Evolutionary conservation across 2,113 vertebrate species (phyloP), one percentile per base, ranked within the genome.

Genomic region (Pipa parva): DNA sequence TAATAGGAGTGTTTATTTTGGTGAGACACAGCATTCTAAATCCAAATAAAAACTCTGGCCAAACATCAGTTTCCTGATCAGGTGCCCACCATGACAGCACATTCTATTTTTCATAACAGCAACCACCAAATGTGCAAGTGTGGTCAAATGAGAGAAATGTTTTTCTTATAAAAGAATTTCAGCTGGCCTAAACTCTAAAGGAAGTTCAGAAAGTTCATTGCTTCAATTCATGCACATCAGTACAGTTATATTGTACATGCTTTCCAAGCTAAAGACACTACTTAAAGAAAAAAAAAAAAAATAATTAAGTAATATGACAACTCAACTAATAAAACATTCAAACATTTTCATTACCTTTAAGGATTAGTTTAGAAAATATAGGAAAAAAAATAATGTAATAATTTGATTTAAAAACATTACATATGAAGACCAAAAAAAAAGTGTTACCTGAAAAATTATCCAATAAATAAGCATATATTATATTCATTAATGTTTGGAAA

Each of bases 11-110:
- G 73, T 82, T 85, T 79, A 78, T 63, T 71, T 42, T 78, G 71
- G 21, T 62, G 64, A 20, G 78, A 39, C 59, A 81, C 83, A 83
- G 77, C 78, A 83, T 75, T 81, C 80, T 67, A 83, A 83, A 80
- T 77, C 58, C 27, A 80, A 83, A 82, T 68, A 77, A 81, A 84
- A 82, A 25, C 74, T 59, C 42, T 74, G 63, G 81, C 62, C 72
- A 83, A 42, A 73, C 75, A 84, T 63, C 76, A 76, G 55, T 49
- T 83, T 74, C 63, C 64, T 56, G 61, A 82, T 74, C 75, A 84
- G 59, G 71, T 84, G 74, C 74, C 77, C 72, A 76, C 59, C 73
- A 50, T 72, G 66, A 77, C 51, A 73, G 33, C 33, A 59, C 76
- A 73, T 73, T 74, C 46, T 77, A 76, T 80, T 76, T 78, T 76